Evolutionary conservation across 2,113 vertebrate genomes (phyloP), one percentile per base, ranked within the genome.

Genomic region (Erpornis zantholeuca): DNA sequence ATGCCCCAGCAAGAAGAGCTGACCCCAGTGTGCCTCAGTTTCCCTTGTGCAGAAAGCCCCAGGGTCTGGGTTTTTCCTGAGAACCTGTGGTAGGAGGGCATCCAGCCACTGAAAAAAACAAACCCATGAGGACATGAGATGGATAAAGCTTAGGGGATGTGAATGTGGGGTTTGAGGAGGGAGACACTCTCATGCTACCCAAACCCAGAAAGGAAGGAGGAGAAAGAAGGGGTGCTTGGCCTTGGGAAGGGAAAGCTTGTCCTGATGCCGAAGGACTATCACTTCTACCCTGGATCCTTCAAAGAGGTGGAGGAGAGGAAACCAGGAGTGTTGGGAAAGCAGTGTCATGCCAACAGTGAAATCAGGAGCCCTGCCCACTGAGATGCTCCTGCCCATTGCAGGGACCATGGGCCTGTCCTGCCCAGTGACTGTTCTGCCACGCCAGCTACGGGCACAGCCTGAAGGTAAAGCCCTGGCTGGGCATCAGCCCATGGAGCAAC

Each of bases 361-460:
- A 49, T 38, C 2, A 2, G 15, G 64, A 65, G 35, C 28, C 16
- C 35, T 66, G 52, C 25, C 53, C 2, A 0, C 23, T 56, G 75
- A 57, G 59, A 52, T 85, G 44, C 28, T 81, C 35, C 60, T 82
- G 54, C 18, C 40, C 6, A 1, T 24, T 0, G 0, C 54, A 40
- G 60, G 31, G 40, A 54, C 83, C 49, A 19, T 0, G 10, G 22
- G 18, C 64, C 45, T 22, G 13, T 64, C 44, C 49, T 36, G 28
- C 28, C 61, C 87, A n/a, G n/a, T 35, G 49, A 31, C 24, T 3
- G 0, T 44, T 66, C 81, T 14, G 33, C 76, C 52, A 50, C 8
- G 7, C 20, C 0, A 0, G 15, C 54, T 57, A 15, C 0, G 0
- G 73, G 50, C 82, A 56, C 54, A 56, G 64, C 14, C 54, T 50